A percentile compares a stretch with the other conserved stretches of the same genome.
Evolutionary conservation across 1,140 invertebrate species (phyloP).

Genomic region (Papilio machaon): DNA sequence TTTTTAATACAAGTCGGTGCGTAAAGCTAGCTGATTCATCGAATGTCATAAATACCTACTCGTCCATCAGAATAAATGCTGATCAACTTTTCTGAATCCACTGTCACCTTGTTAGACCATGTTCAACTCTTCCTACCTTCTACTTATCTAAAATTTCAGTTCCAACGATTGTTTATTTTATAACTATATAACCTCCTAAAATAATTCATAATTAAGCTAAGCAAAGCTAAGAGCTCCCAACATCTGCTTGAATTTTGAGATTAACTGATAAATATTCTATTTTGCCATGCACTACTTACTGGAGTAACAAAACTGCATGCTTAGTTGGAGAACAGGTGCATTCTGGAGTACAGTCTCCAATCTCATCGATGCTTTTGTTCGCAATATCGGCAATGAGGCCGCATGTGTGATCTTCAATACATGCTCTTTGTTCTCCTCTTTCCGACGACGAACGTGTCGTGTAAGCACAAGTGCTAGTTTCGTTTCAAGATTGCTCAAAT

Average conservation of each 20-base stretch:
- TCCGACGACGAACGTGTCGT: slow-evolving; percentile 68
- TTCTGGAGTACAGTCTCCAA: slow-evolving; percentile 61
- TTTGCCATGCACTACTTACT: slow-evolving; percentile 1
- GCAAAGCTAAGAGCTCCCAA: not conserved
- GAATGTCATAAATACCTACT: not conserved
- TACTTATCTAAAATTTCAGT: not conserved
- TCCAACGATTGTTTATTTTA: not conserved
- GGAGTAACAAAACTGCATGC: slow-evolving; percentile 30
- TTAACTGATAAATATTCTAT: slow-evolving; percentile 31
- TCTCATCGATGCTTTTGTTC: slow-evolving; percentile 63
- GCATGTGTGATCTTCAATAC: slow-evolving; percentile 73
- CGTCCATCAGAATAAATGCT: not conserved
- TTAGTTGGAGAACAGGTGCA: slow-evolving; percentile 53
- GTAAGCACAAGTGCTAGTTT: slow-evolving; percentile 67
- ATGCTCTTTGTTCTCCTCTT: slow-evolving; percentile 68
- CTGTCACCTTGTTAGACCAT: not conserved
- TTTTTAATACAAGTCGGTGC: slow-evolving; percentile 22
- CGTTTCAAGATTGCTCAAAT: slow-evolving; percentile 53
- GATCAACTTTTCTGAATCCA: not conserved
- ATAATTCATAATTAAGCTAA: not conserved
- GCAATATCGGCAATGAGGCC: slow-evolving; percentile 61
- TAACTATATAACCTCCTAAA: not conserved
- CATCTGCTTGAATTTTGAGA: slow-evolving; percentile 15
- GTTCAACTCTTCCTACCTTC: not conserved
- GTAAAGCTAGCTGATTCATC: not conserved